Conservation (phyloP, 1,140 invertebrate species). For the Aphelenchoides fujianensis region DNA sequence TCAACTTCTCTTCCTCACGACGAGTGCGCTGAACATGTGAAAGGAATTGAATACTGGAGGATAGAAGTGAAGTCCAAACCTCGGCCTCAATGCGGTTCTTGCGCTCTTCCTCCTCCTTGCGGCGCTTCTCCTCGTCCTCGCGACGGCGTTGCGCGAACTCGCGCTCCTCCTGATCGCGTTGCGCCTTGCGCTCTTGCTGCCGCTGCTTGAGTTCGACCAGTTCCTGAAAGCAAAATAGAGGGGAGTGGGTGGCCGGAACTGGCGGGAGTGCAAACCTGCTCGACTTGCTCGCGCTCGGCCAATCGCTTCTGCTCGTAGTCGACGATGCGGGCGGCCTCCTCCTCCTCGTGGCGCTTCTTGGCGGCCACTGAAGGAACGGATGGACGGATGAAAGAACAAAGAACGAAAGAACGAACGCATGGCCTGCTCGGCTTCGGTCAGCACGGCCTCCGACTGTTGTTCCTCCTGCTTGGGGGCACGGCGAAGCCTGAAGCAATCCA, state of each 20-base stretch:
- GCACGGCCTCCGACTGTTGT: conserved; percentile 34
- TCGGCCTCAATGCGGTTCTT: conserved; percentile 40
- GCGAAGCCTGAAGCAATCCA: background rate
- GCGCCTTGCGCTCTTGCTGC: conserved; percentile 45
- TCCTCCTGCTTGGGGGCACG: background rate
- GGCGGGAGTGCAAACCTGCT: too few species aligned
- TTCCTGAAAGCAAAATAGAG: too few species aligned
- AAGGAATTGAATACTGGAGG: too few species aligned
- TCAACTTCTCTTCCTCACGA: conserved; percentile 58
- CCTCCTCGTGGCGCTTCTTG: conserved; percentile 61
- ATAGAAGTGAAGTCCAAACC: too few species aligned
- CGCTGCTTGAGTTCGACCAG: conserved; percentile 56
- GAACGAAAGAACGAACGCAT: too few species aligned
- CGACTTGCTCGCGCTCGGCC: conserved; percentile 50
- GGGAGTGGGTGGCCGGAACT: too few species aligned
- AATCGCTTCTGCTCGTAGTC: conserved; percentile 57
- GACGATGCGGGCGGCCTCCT: conserved; percentile 56
- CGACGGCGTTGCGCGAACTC: conserved; percentile 52
- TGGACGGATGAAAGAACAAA: too few species aligned
- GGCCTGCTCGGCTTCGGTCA: conserved; percentile 51
- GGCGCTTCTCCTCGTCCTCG: conserved; percentile 28
- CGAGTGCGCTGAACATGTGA: too few species aligned
- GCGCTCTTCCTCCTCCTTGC: conserved; percentile 46
- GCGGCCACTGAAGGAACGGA: too few species aligned
- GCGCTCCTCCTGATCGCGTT: conserved; percentile 57